Evolutionary conservation across 2,113 vertebrate species (phyloP).

Genomic region (Emydura subglobosa): DNA sequence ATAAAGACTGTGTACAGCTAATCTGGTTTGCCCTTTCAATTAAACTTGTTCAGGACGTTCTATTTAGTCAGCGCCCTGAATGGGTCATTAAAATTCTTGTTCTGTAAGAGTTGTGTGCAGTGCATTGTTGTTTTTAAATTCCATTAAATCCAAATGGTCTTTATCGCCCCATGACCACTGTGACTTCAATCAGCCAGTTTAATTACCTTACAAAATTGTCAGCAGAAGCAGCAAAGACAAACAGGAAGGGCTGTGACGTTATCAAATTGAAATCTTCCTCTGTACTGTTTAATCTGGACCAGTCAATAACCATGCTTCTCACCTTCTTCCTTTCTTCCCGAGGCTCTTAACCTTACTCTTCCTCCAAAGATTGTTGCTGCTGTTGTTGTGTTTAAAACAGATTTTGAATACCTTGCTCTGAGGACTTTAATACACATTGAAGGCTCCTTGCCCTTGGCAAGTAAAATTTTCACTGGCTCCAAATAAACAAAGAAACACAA

Average conservation of each 20-base stretch:
- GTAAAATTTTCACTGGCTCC: slow-evolving; percentile 33
- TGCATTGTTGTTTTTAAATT: slow-evolving; percentile 85
- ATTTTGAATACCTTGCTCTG: slow-evolving; percentile 45
- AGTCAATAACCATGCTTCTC: slow-evolving; percentile 80
- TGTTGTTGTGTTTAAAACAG: slow-evolving; percentile 55
- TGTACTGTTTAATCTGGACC: slow-evolving; percentile 80
- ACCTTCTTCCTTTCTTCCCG: slow-evolving; percentile 70
- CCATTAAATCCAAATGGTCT: slow-evolving; percentile 88
- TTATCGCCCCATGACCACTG: slow-evolving; percentile 86
- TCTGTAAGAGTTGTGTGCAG: slow-evolving; percentile 82
- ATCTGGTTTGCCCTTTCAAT: slow-evolving; percentile 88
- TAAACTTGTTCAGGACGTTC: slow-evolving; percentile 82
- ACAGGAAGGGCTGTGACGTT: slow-evolving; percentile 82
- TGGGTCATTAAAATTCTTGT: slow-evolving; percentile 86
- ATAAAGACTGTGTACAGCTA: slow-evolving; percentile 83
- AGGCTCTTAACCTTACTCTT: slow-evolving; percentile 79
- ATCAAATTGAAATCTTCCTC: slow-evolving; percentile 87
- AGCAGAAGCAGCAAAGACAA: slow-evolving; percentile 83
- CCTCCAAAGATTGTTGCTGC: slow-evolving; percentile 63
- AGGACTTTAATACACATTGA: slow-evolving; percentile 51
- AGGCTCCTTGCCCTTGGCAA: slow-evolving; percentile 45
- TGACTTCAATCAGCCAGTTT: slow-evolving; percentile 89
- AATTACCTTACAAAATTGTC: slow-evolving; percentile 88
- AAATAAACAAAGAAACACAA: slow-evolving; percentile 35
- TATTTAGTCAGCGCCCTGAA: slow-evolving; percentile 85